Evolutionary conservation across 2,797 vertebrate species (phyloP).

Genomic region (Falco naumanni): DNA sequence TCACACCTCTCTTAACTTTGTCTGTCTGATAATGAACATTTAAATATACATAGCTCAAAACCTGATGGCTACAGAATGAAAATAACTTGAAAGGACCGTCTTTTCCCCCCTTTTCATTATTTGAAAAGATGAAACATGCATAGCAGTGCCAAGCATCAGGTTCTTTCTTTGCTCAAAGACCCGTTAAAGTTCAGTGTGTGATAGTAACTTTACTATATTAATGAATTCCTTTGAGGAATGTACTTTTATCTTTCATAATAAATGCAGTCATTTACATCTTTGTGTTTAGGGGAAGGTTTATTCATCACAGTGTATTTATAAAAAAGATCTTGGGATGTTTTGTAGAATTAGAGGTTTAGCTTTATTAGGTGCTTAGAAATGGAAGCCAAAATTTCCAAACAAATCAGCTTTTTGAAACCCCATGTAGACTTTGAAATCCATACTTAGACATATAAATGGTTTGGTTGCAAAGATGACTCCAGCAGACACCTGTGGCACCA

Average conservation of each 20-base stretch:
- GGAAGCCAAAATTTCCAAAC: not conserved
- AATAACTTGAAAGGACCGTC: not conserved
- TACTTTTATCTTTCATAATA: slow-evolving; percentile 16
- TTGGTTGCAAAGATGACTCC: not conserved
- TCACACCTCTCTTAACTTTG: not conserved
- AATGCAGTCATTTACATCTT: not conserved
- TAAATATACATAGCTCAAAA: not conserved
- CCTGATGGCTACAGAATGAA: not conserved
- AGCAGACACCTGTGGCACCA: not conserved
- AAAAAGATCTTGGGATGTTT: not conserved
- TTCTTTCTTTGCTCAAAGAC: not conserved
- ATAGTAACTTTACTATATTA: not conserved
- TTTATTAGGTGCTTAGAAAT: not conserved
- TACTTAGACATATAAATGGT: not conserved
- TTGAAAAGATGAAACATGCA: not conserved
- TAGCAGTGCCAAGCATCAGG: not conserved
- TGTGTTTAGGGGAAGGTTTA: not conserved
- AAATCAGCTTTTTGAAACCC: not conserved
- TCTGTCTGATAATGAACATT: not conserved
- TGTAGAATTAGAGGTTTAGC: not conserved
- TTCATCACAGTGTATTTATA: not conserved
- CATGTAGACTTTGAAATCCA: not conserved
- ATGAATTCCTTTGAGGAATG: slow-evolving; percentile 10
- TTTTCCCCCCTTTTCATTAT: not conserved
- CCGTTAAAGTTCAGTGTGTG: not conserved